phyloP scores from a whole-genome alignment of 2,888 invertebrate genomes.

The Leucozona laternaria region DNA sequence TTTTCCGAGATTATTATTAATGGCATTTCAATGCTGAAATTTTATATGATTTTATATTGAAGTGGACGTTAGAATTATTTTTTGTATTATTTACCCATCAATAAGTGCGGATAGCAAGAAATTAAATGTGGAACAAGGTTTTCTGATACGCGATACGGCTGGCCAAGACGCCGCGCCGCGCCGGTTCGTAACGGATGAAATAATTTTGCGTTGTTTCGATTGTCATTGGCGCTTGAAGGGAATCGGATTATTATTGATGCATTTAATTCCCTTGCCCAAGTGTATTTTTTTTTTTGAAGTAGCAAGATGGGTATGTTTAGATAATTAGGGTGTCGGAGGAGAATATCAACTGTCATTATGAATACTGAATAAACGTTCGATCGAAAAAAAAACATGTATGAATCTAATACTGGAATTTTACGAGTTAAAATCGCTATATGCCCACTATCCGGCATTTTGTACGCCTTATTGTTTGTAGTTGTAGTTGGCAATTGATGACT shows the following conservation, averaged over 20 bases:
- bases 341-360: too few relatives aligned
- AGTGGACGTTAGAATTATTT: conserved; percentile 49
- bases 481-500: too few relatives aligned
- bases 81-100: conserved; percentile 27
- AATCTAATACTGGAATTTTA: too few relatives aligned
- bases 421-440: too few relatives aligned
- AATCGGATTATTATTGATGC: background rate
- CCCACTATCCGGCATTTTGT: too few relatives aligned
- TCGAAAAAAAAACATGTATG: too few relatives aligned
- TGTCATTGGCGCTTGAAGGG: background rate
- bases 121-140: conserved; percentile 69
- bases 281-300: background rate
- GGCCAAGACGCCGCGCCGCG: too few relatives aligned
- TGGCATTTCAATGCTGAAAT: conserved; percentile 58
- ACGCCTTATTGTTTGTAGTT: too few relatives aligned
- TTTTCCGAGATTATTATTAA: conserved; percentile 24
- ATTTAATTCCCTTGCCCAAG: background rate
- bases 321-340: too few relatives aligned
- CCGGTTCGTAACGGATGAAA: conserved; percentile 33
- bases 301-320: too few relatives aligned
- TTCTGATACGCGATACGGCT: conserved; percentile 13
- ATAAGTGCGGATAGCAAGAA: background rate
- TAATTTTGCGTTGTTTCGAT: conserved; percentile 14
- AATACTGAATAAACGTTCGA: too few relatives aligned
- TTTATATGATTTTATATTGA: conserved; percentile 41